phyloP scores from a whole-genome alignment of 2,113 vertebrate species.

The Anarhynchus alexandrinus region DNA sequence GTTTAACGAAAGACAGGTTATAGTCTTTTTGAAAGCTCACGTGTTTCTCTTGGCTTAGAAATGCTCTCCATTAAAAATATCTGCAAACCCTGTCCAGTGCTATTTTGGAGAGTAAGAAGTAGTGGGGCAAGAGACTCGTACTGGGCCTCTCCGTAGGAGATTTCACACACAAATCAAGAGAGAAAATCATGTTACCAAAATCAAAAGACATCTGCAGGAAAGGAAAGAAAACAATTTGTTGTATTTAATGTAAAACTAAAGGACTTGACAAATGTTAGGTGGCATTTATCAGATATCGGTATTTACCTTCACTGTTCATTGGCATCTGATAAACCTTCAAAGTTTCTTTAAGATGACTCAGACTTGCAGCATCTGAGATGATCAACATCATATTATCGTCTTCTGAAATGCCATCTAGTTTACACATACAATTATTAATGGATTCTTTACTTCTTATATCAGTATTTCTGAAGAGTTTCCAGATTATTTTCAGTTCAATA shows the following conservation, averaged over 20 bases:
- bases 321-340: conserved; percentile 33
- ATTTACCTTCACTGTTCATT: conserved; percentile 51
- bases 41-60: neutral
- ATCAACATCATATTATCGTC: conserved; percentile 13
- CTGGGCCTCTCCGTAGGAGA: neutral
- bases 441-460: neutral
- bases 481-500: conserved; percentile 32
- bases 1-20: neutral
- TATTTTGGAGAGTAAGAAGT: neutral
- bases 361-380: conserved; percentile 7
- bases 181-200: neutral
- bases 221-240: neutral
- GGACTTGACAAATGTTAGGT: neutral
- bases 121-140: neutral
- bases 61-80: neutral
- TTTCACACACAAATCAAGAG: neutral
- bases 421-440: conserved; percentile 33
- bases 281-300: neutral
- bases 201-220: neutral
- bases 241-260: neutral
- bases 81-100: neutral
- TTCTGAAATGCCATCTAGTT: neutral
- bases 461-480: conserved; percentile 50
- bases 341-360: conserved; percentile 41
- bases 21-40: neutral